Evolutionary conservation across 2,113 vertebrate species (phyloP).

Genomic region (Jaculus jaculus): DNA sequence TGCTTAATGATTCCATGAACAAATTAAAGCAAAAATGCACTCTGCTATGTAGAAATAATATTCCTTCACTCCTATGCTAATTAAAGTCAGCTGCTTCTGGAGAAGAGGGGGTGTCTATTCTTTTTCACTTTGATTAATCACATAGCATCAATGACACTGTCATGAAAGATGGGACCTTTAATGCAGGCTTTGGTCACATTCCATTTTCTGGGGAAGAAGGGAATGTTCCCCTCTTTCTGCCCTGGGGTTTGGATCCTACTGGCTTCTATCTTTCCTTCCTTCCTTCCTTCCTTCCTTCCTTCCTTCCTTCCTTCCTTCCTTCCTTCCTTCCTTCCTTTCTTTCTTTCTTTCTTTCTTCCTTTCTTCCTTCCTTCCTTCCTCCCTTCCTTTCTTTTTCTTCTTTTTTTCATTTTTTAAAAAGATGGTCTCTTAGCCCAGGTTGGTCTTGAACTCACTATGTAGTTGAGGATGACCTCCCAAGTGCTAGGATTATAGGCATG

Average conservation of each 20-base stretch:
- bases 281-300: too few species aligned
- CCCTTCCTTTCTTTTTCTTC: too few species aligned
- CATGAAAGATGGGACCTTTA: not conserved
- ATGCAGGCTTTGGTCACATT: not conserved
- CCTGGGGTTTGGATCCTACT: constrained; percentile 18
- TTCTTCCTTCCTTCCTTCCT: not conserved
- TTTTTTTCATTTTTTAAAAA: too few species aligned
- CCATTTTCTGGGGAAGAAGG: not conserved
- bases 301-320: not conserved
- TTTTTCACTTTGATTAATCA: not conserved
- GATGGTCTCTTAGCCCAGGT: too few species aligned
- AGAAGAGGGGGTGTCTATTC: not conserved
- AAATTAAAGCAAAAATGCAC: constrained; percentile 49
- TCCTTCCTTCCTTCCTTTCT: too few species aligned
- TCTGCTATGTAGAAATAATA: not conserved
- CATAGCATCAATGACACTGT: not conserved
- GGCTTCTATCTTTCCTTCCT: not conserved
- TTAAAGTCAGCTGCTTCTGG: constrained; percentile 11
- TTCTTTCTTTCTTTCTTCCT: too few species aligned
- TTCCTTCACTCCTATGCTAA: constrained; percentile 14
- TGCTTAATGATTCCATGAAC: constrained; percentile 47
- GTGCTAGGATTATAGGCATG: too few species aligned
- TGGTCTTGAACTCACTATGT: too few species aligned
- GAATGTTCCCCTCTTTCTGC: not conserved
- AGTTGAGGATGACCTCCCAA: too few species aligned